Evolutionary conservation across 1,140 invertebrate species (phyloP).

Genomic region (Laodelphax striatellus): DNA sequence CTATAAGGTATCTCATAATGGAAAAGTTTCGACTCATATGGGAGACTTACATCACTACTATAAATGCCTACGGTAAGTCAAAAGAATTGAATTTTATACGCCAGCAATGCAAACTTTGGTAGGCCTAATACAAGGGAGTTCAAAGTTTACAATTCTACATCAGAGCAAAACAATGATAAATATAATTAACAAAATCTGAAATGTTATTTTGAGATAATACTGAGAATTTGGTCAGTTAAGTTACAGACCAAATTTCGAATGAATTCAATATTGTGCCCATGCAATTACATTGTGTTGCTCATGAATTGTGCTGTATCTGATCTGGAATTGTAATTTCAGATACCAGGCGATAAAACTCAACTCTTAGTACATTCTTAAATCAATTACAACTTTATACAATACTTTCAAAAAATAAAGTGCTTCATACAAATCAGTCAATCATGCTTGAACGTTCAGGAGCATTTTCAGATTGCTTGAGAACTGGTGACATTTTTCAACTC

Average conservation of each 20-base stretch:
- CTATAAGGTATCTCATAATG: constrained; percentile 4
- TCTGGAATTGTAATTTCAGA: background rate
- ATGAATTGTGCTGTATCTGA: background rate
- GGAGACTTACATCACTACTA: background rate
- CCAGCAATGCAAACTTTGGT: background rate
- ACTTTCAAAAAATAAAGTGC: constrained; percentile 8
- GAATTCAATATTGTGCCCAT: background rate
- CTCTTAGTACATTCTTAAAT: constrained; percentile 5
- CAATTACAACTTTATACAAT: constrained; percentile 5
- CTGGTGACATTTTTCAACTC: constrained; percentile 22
- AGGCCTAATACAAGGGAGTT: background rate
- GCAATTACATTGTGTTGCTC: background rate
- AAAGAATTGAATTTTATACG: background rate
- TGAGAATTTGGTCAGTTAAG: too few species aligned
- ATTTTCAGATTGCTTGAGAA: constrained; percentile 41
- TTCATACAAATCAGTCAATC: constrained; percentile 27
- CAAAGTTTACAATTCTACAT: background rate
- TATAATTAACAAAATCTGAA: too few species aligned
- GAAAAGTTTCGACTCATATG: background rate
- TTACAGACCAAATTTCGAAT: background rate
- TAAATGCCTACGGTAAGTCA: background rate
- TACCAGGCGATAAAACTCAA: background rate
- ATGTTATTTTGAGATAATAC: too few species aligned
- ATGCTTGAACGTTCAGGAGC: constrained; percentile 43
- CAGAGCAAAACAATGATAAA: background rate